Conservation (phyloP, 1,140 invertebrate genomes). For the Megathymus violae region DNA sequence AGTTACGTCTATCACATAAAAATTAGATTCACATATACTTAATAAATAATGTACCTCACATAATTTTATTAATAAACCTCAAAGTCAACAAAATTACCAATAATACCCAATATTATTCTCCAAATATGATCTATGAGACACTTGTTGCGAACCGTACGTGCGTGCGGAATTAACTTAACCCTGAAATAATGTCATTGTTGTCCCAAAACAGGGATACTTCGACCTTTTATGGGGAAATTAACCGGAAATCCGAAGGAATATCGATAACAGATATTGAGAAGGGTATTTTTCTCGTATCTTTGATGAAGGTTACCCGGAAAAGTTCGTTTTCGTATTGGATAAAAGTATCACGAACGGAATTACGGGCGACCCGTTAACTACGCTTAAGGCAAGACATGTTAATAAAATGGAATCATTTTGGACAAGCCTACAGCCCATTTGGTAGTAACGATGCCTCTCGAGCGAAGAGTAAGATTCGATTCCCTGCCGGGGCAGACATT, state of each 20-base stretch:
- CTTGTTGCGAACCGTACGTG: conserved; percentile 25
- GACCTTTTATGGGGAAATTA: conserved; percentile 25
- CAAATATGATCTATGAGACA: conserved; percentile 19
- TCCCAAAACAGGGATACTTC: conserved; percentile 17
- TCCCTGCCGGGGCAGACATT: no score
- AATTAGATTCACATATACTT: neutral
- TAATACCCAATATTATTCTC: conserved; percentile 4
- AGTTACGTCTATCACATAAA: no score
- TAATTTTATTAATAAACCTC: neutral
- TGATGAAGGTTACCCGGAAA: conserved; percentile 1
- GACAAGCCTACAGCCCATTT: no score
- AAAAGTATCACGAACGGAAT: neutral
- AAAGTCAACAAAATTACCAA: neutral
- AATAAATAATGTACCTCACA: neutral
- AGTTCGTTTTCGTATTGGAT: neutral
- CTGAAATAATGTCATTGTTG: conserved; percentile 32
- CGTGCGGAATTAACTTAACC: conserved; percentile 24
- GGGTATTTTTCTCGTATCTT: conserved; percentile 21
- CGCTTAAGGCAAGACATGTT: no score
- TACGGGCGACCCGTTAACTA: neutral
- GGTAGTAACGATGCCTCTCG: no score
- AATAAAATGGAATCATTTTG: no score
- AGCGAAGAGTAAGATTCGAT: no score
- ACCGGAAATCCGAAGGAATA: conserved; percentile 23
- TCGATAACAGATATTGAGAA: conserved; percentile 31